Conservation (phyloP, 2,888 invertebrate species). For the Branchipolynoe longqiensis region DNA sequence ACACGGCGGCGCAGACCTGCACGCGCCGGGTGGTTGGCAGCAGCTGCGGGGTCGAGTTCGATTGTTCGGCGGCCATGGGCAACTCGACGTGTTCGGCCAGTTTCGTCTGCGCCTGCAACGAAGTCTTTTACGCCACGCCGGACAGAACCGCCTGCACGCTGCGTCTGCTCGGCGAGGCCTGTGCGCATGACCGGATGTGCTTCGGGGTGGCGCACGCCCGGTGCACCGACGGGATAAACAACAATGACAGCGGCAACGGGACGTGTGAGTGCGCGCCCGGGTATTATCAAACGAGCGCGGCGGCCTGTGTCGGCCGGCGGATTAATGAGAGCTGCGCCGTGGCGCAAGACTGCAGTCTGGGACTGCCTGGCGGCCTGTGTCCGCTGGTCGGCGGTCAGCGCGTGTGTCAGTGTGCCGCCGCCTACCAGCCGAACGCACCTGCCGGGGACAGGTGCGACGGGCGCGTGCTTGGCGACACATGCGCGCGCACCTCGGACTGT, state of each 20-base stretch:
- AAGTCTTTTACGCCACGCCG: not conserved
- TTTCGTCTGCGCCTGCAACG: not conserved
- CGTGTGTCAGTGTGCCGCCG: not conserved
- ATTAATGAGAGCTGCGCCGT: constrained; percentile 23
- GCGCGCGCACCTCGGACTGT: not conserved
- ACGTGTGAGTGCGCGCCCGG: constrained; percentile 11
- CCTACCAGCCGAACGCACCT: not conserved
- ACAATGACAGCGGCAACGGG: no score
- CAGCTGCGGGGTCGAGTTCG: not conserved
- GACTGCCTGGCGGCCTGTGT: no score
- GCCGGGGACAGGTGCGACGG: not conserved
- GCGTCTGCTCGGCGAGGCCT: not conserved
- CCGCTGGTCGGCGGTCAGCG: not conserved
- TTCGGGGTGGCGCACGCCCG: not conserved
- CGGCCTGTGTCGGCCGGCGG: constrained; percentile 4
- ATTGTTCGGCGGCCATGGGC: not conserved
- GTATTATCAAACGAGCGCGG: not conserved
- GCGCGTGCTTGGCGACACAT: not conserved
- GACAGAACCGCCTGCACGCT: not conserved
- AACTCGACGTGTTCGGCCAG: not conserved
- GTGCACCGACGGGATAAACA: not conserved
- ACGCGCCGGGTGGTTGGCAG: not conserved
- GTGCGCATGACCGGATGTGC: not conserved
- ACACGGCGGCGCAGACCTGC: not conserved
- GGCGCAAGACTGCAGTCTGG: constrained; percentile 28